Percentiles rank a stretch among this genome's conserved stretches.
phyloP scores from a whole-genome alignment of 1,140 invertebrate genomes.

The Aporrectodea caliginosa region DNA sequence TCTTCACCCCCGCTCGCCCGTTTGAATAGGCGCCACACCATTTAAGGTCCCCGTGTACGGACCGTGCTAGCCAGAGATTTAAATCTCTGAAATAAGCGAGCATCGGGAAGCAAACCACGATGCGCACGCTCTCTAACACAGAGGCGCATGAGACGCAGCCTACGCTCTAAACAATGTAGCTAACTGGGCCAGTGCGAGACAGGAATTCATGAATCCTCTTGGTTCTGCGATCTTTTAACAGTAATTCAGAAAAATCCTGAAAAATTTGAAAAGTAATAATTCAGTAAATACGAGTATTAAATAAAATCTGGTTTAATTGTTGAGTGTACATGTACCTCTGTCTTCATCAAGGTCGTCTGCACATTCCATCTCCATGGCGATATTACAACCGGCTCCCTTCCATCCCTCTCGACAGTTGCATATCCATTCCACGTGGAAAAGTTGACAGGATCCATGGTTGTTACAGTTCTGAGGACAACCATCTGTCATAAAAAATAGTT shows the following conservation, averaged over 20 bases:
- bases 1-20: too few relatives aligned
- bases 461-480: constrained; percentile 92
- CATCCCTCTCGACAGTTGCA: constrained; percentile 88
- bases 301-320: neutral
- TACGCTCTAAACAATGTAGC: too few relatives aligned
- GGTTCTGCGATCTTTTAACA: neutral
- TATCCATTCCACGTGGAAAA: constrained; percentile 76
- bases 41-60: too few relatives aligned
- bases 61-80: too few relatives aligned
- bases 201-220: neutral
- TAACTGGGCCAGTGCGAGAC: neutral
- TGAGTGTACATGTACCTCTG: constrained; percentile 81
- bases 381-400: constrained; percentile 87
- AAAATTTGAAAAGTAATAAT: neutral
- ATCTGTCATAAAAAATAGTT: constrained; percentile 65
- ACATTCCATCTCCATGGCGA: constrained; percentile 84
- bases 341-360: constrained; percentile 91
- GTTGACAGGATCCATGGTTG: constrained; percentile 81
- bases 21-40: too few relatives aligned
- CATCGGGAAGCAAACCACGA: too few relatives aligned
- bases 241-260: neutral
- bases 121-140: too few relatives aligned
- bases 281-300: neutral
- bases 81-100: too few relatives aligned
- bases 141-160: too few relatives aligned